Evolutionary conservation across 2,797 vertebrate species (phyloP).

Genomic region (Rhyacichthys aspro): DNA sequence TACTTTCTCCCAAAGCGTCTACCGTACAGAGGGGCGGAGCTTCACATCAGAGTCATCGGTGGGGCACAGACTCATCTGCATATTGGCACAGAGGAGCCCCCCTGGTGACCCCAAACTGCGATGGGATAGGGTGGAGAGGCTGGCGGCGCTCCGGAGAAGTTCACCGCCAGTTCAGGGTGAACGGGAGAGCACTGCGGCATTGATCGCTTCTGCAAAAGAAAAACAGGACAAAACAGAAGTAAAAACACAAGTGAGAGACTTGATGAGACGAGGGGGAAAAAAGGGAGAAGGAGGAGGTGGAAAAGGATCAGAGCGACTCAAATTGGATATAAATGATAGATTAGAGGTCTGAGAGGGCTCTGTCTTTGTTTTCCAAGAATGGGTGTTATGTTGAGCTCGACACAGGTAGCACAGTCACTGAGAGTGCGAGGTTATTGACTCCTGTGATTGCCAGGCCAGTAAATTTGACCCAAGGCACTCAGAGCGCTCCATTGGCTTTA

Average conservation of each 20-base stretch:
- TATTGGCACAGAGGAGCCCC: conserved; percentile 80
- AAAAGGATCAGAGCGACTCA: conserved; percentile 73
- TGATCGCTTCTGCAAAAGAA: conserved; percentile 71
- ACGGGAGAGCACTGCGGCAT: conserved; percentile 69
- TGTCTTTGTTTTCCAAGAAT: conserved; percentile 74
- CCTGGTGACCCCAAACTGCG: conserved; percentile 69
- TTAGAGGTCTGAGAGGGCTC: conserved; percentile 75
- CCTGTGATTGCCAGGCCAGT: conserved; percentile 81
- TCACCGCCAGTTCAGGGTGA: conserved; percentile 79
- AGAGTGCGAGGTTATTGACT: conserved; percentile 82
- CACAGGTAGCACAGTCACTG: conserved; percentile 75
- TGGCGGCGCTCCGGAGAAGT: conserved; percentile 67
- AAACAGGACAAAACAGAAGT: conserved; percentile 65
- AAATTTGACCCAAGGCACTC: conserved; percentile 83
- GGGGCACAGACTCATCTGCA: conserved; percentile 77
- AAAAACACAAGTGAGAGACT: conserved; percentile 58
- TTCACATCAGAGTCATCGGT: conserved; percentile 71
- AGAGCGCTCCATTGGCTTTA: conserved; percentile 71
- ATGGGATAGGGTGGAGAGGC: conserved; percentile 70
- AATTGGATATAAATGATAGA: conserved; percentile 89
- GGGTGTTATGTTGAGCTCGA: conserved; percentile 73
- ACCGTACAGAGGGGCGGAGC: conserved; percentile 66
- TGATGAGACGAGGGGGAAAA: conserved; percentile 35
- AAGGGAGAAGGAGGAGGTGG: conserved; percentile 33
- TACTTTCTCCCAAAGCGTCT: conserved; percentile 43